phyloP scores from a whole-genome alignment of 1,140 invertebrate species.

The Sycobia sp. region DNA sequence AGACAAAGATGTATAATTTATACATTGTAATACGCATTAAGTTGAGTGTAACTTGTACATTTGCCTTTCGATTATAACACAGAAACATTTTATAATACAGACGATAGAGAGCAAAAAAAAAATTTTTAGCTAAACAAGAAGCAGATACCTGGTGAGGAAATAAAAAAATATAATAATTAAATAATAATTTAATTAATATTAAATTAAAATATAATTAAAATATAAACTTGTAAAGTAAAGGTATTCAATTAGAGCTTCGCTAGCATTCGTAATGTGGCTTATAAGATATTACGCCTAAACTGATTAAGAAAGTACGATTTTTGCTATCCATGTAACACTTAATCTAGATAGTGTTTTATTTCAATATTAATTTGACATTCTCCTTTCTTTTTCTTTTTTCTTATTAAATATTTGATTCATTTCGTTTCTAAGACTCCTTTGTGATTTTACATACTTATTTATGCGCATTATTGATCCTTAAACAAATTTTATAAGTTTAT shows the following conservation, averaged over 20 bases:
- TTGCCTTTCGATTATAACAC: constrained; percentile 29
- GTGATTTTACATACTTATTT: background rate
- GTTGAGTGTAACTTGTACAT: constrained; percentile 17
- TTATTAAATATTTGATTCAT: background rate
- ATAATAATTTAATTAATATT: no score
- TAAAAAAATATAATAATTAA: constrained; percentile 20
- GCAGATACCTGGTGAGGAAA: constrained; percentile 25
- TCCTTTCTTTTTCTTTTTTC: no score
- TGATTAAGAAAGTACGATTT: constrained; percentile 15
- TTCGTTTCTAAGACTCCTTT: background rate
- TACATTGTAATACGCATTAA: constrained; percentile 21
- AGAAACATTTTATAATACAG: constrained; percentile 32
- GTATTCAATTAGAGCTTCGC: constrained; percentile 28
- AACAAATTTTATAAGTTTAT: background rate
- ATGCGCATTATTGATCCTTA: background rate
- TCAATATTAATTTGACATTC: no score
- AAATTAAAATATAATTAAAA: constrained; percentile 33
- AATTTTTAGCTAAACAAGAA: constrained; percentile 3
- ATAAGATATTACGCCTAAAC: constrained; percentile 6
- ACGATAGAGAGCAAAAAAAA: constrained; percentile 26
- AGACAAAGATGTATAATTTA: constrained; percentile 25
- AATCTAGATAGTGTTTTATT: constrained; percentile 12
- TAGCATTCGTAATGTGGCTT: constrained; percentile 12
- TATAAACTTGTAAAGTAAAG: constrained; percentile 32
- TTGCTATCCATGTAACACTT: constrained; percentile 1